Evolutionary conservation across 2,113 vertebrate species (phyloP).

Genomic region (Seriola aureovittata): DNA sequence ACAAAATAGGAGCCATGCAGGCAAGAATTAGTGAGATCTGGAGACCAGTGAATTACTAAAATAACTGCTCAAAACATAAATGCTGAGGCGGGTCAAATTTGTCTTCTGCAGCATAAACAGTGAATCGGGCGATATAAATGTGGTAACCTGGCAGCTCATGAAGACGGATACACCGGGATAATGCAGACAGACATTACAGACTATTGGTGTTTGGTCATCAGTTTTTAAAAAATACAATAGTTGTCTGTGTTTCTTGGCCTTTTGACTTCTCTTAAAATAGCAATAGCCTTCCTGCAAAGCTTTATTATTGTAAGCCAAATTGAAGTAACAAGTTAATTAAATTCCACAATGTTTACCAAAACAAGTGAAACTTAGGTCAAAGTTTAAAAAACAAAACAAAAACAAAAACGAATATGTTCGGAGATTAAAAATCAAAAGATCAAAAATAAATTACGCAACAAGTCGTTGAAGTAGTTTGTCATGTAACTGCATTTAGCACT

Average conservation of each 20-base stretch:
- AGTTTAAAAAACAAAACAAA: not conserved
- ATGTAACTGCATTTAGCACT: slow-evolving; percentile 12
- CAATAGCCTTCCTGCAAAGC: not conserved
- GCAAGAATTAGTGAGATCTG: not conserved
- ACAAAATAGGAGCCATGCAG: not conserved
- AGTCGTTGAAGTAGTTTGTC: not conserved
- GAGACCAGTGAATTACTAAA: slow-evolving; percentile 12
- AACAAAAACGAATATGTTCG: not conserved
- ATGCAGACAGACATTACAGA: not conserved
- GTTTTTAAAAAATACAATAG: slow-evolving; percentile 19
- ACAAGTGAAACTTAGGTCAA: slow-evolving; percentile 22
- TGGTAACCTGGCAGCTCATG: not conserved
- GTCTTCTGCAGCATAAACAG: slow-evolving; percentile 5
- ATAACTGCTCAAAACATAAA: not conserved
- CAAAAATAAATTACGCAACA: not conserved
- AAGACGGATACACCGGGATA: not conserved
- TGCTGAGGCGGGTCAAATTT: not conserved
- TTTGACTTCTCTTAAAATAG: slow-evolving; percentile 49
- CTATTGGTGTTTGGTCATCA: not conserved
- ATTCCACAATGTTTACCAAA: slow-evolving; percentile 30
- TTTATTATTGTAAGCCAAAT: slow-evolving; percentile 24
- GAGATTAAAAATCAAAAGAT: not conserved
- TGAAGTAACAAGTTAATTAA: slow-evolving; percentile 40
- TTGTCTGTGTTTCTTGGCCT: slow-evolving; percentile 37
- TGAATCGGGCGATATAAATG: not conserved